Evolutionary conservation across 1,140 invertebrate genomes (phyloP).

Genomic region (Neodiprion pinetum): DNA sequence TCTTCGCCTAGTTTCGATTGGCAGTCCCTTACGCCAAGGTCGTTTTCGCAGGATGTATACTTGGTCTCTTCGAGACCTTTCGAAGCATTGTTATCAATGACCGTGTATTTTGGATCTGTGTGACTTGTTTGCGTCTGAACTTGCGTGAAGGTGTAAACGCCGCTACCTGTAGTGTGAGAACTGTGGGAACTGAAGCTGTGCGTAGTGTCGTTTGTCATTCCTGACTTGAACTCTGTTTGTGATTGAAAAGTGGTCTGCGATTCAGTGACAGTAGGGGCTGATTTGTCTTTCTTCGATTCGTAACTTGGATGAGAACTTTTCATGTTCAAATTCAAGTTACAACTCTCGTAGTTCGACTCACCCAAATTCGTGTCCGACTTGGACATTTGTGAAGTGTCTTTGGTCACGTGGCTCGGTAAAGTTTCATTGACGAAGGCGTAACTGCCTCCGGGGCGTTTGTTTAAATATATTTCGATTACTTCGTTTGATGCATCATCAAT

Average conservation of each 20-base stretch:
- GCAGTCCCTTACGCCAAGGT: background rate
- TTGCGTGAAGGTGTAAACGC: background rate
- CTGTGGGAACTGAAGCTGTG: constrained; percentile 37
- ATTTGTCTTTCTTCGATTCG: background rate
- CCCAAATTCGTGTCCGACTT: constrained; percentile 11
- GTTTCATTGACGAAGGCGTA: constrained; percentile 25
- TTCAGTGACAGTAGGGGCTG: background rate
- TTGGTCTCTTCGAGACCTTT: constrained; percentile 23
- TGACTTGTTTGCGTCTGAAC: background rate
- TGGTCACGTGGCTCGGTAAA: constrained; percentile 7
- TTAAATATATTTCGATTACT: background rate
- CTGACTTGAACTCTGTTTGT: background rate
- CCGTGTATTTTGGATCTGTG: background rate
- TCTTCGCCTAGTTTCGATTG: background rate
- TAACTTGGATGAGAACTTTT: constrained; percentile 6
- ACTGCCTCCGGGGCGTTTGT: constrained; percentile 23
- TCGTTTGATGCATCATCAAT: background rate
- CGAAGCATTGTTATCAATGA: constrained; percentile 20
- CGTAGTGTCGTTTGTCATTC: constrained; percentile 22
- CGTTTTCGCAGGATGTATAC: constrained; percentile 1
- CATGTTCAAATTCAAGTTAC: background rate
- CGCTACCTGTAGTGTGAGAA: constrained; percentile 21
- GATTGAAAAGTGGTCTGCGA: background rate
- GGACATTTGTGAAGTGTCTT: background rate
- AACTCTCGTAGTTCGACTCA: constrained; percentile 5